Percentiles rank a stretch among this genome's conserved stretches.
Evolutionary conservation across 1,140 invertebrate genomes (phyloP).

Genomic region (Frieseomelitta varia): DNA sequence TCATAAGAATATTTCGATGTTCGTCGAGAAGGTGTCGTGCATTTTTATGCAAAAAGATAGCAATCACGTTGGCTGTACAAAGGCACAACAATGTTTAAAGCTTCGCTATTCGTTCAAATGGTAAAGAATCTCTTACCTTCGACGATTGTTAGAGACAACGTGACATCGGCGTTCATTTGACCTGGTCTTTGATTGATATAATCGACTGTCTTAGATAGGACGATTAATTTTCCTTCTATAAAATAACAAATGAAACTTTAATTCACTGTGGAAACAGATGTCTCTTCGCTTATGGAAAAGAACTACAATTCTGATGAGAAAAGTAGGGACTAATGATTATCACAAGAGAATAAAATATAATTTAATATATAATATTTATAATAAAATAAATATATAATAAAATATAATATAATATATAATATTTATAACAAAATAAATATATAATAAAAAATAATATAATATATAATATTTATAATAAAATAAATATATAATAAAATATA

Average conservation of each 20-base stretch:
- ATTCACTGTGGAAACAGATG: background rate
- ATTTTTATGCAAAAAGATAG: slow-evolving; percentile 48
- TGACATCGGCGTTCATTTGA: slow-evolving; percentile 73
- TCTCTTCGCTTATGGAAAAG: background rate
- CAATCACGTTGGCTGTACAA: slow-evolving; percentile 45
- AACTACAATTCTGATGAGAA: background rate
- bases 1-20: slow-evolving; percentile 1
- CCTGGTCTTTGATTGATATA: slow-evolving; percentile 62
- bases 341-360: too few relatives aligned
- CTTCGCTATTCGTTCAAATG: too few relatives aligned
- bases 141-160: slow-evolving; percentile 70
- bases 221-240: slow-evolving; percentile 59
- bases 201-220: slow-evolving; percentile 64
- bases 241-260: slow-evolving; percentile 26
- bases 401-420: too few relatives aligned
- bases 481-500: too few relatives aligned
- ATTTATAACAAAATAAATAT: too few relatives aligned
- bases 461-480: too few relatives aligned
- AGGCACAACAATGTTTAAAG: background rate
- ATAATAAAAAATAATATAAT: too few relatives aligned
- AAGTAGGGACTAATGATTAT: background rate
- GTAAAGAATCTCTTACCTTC: slow-evolving; percentile 67
- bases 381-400: too few relatives aligned
- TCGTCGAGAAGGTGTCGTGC: slow-evolving; percentile 6
- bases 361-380: too few relatives aligned